phyloP scores from a whole-genome alignment of 2,797 vertebrate species.

The Anas georgica region DNA sequence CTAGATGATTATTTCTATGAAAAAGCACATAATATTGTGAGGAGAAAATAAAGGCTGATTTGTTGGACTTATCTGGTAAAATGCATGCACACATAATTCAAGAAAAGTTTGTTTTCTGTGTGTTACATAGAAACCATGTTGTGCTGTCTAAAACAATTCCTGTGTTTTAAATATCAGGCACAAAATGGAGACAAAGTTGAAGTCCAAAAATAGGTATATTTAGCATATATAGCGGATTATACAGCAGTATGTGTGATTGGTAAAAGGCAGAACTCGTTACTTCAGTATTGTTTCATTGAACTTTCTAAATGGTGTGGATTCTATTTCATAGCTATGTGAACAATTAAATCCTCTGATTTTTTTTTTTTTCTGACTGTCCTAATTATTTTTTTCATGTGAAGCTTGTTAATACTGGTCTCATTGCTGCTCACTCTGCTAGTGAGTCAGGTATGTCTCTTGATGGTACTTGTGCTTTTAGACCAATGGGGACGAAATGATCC shows the following conservation, averaged over 20 bases:
- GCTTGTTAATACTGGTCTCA: slow-evolving; percentile 46
- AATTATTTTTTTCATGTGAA: slow-evolving; percentile 38
- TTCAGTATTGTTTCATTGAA: rapidly evolving
- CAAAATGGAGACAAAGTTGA: not conserved
- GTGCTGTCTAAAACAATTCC: not conserved
- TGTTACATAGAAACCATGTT: not conserved
- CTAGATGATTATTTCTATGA: not conserved
- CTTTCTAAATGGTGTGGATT: not conserved
- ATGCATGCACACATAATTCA: not conserved
- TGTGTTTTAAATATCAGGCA: not conserved
- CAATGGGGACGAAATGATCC: slow-evolving; percentile 73
- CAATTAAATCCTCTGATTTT: slow-evolving; percentile 47
- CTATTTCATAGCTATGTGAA: not conserved
- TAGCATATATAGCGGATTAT: not conserved
- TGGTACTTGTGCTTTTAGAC: slow-evolving; percentile 70
- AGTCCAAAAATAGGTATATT: not conserved
- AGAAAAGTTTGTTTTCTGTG: not conserved
- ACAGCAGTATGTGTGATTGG: not conserved
- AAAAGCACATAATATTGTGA: not conserved
- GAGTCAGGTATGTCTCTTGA: slow-evolving; percentile 62
- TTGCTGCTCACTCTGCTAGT: slow-evolving; percentile 6
- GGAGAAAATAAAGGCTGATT: not conserved
- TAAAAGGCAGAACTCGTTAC: not conserved
- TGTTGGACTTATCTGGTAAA: not conserved
- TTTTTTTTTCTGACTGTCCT: slow-evolving; percentile 27